Evolutionary conservation across 2,113 vertebrate genomes (phyloP).

Genomic region (Sciurus niger): DNA sequence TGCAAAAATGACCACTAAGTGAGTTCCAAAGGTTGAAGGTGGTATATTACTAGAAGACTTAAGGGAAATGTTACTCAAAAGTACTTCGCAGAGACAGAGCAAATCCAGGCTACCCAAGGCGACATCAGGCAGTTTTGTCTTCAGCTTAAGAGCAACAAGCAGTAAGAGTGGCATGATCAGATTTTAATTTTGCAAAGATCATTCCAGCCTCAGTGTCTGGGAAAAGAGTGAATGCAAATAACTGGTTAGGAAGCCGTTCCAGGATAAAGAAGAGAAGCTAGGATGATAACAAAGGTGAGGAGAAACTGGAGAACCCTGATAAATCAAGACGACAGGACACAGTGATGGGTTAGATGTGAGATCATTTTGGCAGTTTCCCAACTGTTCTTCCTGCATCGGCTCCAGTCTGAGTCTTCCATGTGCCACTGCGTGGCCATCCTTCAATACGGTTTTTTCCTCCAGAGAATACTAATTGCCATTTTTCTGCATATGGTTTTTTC

Average conservation of each 20-base stretch:
- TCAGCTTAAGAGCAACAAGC: not conserved
- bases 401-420: not conserved
- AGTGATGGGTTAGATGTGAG: not conserved
- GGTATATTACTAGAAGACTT: not conserved
- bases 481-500: not conserved
- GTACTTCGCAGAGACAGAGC: not conserved
- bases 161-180: not conserved
- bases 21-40: not conserved
- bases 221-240: not conserved
- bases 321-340: not conserved
- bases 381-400: not conserved
- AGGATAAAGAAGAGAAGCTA: not conserved
- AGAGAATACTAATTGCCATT: not conserved
- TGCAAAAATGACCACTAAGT: not conserved
- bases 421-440: not conserved
- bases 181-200: conserved; percentile 37
- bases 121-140: not conserved
- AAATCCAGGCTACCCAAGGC: not conserved
- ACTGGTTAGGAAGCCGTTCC: not conserved
- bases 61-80: not conserved
- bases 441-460: not conserved
- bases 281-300: not conserved
- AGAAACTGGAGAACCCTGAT: not conserved
- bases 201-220: not conserved
- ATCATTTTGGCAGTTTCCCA: not conserved